phyloP scores from a whole-genome alignment of 2,888 invertebrate species.

The Pristionchus exspectatus region DNA sequence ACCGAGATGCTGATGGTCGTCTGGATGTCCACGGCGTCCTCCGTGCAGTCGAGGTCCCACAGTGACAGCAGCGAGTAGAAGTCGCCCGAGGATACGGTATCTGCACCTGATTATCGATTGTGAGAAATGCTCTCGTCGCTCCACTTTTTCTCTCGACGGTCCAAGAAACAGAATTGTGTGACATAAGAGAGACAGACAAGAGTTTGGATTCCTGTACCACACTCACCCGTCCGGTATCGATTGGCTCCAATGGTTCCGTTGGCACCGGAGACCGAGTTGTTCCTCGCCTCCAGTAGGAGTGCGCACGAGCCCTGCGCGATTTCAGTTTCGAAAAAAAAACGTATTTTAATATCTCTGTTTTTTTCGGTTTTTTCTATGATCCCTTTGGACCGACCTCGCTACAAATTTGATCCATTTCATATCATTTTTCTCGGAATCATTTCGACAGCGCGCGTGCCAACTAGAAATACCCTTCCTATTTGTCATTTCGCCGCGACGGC shows the following conservation, averaged over 20 bases:
- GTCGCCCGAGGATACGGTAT: conserved; percentile 23
- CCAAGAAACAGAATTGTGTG: no score
- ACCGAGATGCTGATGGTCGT: conserved; percentile 12
- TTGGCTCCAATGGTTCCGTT: not conserved
- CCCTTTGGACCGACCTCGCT: no score
- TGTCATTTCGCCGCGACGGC: conserved; percentile 3
- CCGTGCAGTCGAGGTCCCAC: conserved; percentile 43
- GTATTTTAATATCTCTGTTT: no score
- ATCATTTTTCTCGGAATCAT: no score
- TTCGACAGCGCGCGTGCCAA: not conserved
- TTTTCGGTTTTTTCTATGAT: no score
- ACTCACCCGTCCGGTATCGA: no score
- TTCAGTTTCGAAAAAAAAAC: not conserved
- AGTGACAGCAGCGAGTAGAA: conserved; percentile 30
- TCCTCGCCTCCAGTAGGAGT: conserved; percentile 9
- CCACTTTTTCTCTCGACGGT: no score
- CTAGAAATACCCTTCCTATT: not conserved
- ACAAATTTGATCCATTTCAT: no score
- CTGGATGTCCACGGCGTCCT: not conserved
- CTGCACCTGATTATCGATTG: not conserved
- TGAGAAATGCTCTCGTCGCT: no score
- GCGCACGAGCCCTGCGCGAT: not conserved
- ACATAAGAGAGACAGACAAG: no score
- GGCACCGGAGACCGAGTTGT: not conserved
- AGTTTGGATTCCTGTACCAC: no score